Base-by-base conservation (phyloP, 2,113 vertebrate species). In the Motacilla tschutschensis region DNA sequence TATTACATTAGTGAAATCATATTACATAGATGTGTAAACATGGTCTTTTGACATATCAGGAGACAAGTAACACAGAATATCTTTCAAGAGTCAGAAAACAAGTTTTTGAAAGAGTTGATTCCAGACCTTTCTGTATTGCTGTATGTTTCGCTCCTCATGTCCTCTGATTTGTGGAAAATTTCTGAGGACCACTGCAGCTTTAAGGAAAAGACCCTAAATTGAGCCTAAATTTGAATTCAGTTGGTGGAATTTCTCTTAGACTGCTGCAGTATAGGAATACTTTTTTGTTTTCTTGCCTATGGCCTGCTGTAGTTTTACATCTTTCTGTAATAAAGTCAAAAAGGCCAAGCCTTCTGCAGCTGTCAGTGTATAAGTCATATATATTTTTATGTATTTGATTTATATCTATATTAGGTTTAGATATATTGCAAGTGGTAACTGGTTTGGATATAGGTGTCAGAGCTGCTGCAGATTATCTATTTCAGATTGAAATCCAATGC, bases 1-100 rank as follows among this genome's bases (percentile, higher is more conserved):
- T 2, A 4, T 5, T 51, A 2, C 40, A 29, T 15, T 29, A 51
- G 8, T 36, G 28, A 88, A 76, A 64, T 46, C 44, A 6, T 17
- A 9, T 63, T 67, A 57, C 12, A 63, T 54, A 4, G 11, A 41
- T 59, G 9, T n/a, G 14, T 22, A 29, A 29, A 38, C 13, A 18
- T 15, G 2, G 4, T 0, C 0, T 7, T 66, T 77, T 79, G 28
- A 20, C 17, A 46, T 6, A 71, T 35, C 11, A 73, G 38, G 14
- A 78, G 17, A 48, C 5, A 54, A 62, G 28, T 8, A 67, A 54
- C 6, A 17, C 6, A 47, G 35, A 18, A 21, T 63, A 43, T 43
- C 31, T 59, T 81, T 35, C 16, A 40, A 35, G 19, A 51, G 13
- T 40, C n/a, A 74, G 51, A 82, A 65, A 86, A 8, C 9, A 64